A percentile compares a stretch with the other conserved stretches of the same genome.
These are phyloP conservation scores for Apotomis capreana DNA, from an alignment of 2,888 invertebrate species.

Conservation along the genomic window DNA sequence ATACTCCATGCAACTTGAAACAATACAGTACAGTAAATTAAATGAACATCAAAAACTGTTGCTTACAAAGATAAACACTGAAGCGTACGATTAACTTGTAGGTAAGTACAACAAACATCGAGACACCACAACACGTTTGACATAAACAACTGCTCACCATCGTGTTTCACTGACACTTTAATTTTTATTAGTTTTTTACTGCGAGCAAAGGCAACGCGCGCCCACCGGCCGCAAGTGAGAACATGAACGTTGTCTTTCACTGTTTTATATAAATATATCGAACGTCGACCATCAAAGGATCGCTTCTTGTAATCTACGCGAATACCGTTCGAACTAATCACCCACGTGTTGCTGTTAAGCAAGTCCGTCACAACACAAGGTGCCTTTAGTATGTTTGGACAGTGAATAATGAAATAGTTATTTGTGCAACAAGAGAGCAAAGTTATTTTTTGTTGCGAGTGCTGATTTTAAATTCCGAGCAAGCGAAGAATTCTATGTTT, in stretches of 20 bases:
- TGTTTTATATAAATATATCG: conserved; percentile 60
- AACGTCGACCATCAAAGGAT: conserved; percentile 24
- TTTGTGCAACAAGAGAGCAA: too few relatives aligned
- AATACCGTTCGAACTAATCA: conserved; percentile 19
- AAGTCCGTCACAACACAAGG: conserved; percentile 12
- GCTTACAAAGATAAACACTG: conserved; percentile 17
- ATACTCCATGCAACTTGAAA: neutral
- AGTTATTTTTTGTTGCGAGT: too few relatives aligned
- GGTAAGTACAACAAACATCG: conserved; percentile 10
- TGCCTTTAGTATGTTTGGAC: conserved; percentile 24
- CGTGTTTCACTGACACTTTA: conserved; percentile 41
- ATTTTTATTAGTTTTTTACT: neutral
- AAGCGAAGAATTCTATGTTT: too few relatives aligned
- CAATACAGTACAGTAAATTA: neutral
- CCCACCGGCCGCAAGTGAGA: conserved; percentile 55
- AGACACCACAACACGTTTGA: conserved; percentile 38
- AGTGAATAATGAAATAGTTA: conserved; percentile 22
- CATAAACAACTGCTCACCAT: conserved; percentile 45
- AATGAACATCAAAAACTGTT: neutral
- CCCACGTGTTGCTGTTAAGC: neutral
- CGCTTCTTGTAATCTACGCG: conserved; percentile 33
- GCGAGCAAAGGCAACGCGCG: conserved; percentile 47
- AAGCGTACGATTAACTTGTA: conserved; percentile 11
- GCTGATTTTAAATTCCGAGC: too few relatives aligned
- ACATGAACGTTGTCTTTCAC: conserved; percentile 45